Percentiles rank a stretch among this genome's conserved stretches.
phyloP scores from a whole-genome alignment of 2,888 invertebrate species.

The Gnatocerus cornutus region DNA sequence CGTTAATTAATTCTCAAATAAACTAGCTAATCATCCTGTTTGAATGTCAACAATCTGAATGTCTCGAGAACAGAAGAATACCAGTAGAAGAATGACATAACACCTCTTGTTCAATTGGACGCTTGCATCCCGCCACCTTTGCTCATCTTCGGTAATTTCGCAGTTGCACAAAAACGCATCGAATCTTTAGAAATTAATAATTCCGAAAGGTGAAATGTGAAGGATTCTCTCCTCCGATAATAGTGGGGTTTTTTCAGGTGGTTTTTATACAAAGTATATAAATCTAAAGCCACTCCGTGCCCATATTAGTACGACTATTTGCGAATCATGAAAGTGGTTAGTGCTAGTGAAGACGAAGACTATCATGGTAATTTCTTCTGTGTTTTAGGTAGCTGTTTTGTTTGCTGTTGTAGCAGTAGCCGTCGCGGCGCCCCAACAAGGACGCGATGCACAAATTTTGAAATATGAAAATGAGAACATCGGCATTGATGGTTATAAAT shows the following conservation, averaged over 20 bases:
- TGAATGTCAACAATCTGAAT: neutral
- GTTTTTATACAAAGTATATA: constrained; percentile 41
- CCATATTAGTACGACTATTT: constrained; percentile 28
- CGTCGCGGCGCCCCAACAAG: constrained; percentile 60
- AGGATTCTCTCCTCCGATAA: constrained; percentile 32
- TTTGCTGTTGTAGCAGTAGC: constrained; percentile 61
- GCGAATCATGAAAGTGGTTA: constrained; percentile 39
- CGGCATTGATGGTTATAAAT: constrained; percentile 64
- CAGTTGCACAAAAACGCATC: constrained; percentile 42
- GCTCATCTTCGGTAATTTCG: constrained; percentile 25
- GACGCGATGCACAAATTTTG: constrained; percentile 59
- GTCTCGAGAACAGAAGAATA: neutral
- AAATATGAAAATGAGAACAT: constrained; percentile 64
- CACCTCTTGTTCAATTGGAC: neutral
- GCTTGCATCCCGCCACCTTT: constrained; percentile 2
- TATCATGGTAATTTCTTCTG: constrained; percentile 1
- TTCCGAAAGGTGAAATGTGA: constrained; percentile 44
- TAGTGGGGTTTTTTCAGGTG: constrained; percentile 43
- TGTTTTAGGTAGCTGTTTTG: constrained; percentile 60
- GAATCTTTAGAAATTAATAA: constrained; percentile 40
- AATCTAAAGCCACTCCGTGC: constrained; percentile 34
- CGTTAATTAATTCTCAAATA: constrained; percentile 10
- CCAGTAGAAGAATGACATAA: constrained; percentile 12
- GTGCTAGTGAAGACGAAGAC: neutral
- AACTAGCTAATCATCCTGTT: neutral